Evolutionary conservation across 2,113 vertebrate genomes (phyloP).

Genomic region (Excalfactoria chinensis): DNA sequence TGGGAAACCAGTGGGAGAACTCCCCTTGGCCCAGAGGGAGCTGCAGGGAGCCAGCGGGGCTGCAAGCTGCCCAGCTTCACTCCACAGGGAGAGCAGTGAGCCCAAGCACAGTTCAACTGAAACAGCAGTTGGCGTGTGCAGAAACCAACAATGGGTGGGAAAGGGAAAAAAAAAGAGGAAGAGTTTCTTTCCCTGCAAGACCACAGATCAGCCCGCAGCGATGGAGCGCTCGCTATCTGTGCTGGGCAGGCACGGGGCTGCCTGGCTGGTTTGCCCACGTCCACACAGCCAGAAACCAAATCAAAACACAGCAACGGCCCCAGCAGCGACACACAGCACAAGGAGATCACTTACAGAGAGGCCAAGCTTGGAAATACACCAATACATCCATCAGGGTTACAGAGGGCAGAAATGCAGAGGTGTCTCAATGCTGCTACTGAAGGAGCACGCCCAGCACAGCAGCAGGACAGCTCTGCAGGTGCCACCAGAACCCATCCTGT

Average conservation of each 20-base stretch:
- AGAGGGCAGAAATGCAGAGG: too few relatives aligned
- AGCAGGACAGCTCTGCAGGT: not conserved
- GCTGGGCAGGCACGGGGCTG: conserved; percentile 4
- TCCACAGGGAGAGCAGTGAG: not conserved
- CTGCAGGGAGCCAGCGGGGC: too few relatives aligned
- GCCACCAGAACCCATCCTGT: not conserved
- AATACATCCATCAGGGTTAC: too few relatives aligned
- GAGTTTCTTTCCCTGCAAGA: not conserved
- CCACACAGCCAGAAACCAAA: too few relatives aligned
- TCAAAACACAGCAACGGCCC: too few relatives aligned
- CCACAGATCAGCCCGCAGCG: conserved; percentile 30
- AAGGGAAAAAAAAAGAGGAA: not conserved
- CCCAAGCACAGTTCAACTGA: not conserved
- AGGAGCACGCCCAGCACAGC: not conserved
- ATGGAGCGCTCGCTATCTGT: conserved; percentile 35
- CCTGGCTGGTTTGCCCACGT: not conserved
- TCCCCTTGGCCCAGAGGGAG: not conserved
- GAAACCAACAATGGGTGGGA: not conserved
- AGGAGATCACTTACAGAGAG: too few relatives aligned
- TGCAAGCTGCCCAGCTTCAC: too few relatives aligned
- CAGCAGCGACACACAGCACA: too few relatives aligned
- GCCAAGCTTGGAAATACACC: too few relatives aligned
- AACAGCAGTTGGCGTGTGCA: not conserved
- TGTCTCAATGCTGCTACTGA: too few relatives aligned
- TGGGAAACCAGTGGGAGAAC: not conserved